Evolutionary conservation across 2,797 vertebrate species (phyloP).

Genomic region (Synaphobranchus kaupii): DNA sequence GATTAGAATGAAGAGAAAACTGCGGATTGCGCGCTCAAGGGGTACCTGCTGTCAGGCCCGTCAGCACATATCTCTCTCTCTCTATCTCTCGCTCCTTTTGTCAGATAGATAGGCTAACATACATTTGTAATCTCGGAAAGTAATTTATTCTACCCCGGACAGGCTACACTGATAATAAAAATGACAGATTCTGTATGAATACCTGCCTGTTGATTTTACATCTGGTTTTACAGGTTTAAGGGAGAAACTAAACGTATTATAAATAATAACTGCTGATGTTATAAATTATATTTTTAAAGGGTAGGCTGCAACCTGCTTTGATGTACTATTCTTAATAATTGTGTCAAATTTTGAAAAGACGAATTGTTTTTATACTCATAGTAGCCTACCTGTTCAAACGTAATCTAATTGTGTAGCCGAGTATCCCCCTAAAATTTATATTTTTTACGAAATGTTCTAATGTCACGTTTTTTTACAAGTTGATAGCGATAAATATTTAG

Average conservation of each 20-base stretch:
- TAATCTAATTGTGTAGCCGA: too few relatives aligned
- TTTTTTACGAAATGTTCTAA: conserved; percentile 77
- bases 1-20: conserved; percentile 65
- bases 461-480: conserved; percentile 80
- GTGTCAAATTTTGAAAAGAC: not conserved
- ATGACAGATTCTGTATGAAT: conserved; percentile 37
- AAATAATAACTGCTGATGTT: too few relatives aligned
- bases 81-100: conserved; percentile 46
- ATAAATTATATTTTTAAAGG: too few relatives aligned
- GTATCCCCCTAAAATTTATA: conserved; percentile 41
- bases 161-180: conserved; percentile 45
- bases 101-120: conserved; percentile 52
- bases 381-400: too few relatives aligned
- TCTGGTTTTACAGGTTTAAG: conserved; percentile 49
- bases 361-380: not conserved
- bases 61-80: conserved; percentile 25
- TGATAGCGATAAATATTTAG: conserved; percentile 99
- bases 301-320: too few relatives aligned
- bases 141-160: conserved; percentile 50
- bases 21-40: conserved; percentile 68
- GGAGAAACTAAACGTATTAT: not conserved
- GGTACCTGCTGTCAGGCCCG: conserved; percentile 61
- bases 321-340: too few relatives aligned
- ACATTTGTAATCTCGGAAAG: conserved; percentile 54
- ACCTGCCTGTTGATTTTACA: conserved; percentile 46